Base-by-base conservation (phyloP, 2,797 vertebrate species). In the Loris lydekkerianus region DNA sequence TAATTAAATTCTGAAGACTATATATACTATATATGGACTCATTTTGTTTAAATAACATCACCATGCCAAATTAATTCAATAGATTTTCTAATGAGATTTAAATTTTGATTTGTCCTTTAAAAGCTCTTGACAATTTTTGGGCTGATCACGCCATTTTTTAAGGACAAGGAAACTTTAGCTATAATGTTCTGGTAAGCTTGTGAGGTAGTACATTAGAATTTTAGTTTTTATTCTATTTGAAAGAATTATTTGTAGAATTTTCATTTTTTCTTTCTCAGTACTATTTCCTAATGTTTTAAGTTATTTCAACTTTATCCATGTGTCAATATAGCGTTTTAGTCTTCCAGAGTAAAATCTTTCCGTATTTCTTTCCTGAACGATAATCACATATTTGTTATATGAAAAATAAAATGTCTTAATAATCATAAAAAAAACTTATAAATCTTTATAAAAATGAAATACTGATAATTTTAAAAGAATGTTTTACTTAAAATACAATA, bases 151-250 rank as follows among this genome's bases (percentile, higher is more conserved):
- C 1, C 37, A 29, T 2, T 83, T 81, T 4, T 40, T n/a, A 80
- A 60, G 27, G 8, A 49, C 21, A 75, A 67, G 67, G 1, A 10
- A 31, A 87, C 56, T 80, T 80, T 91, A 91, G 7, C 7, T 77
- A n/a, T 73, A 63, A 84, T 29, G 11, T 40, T 76, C 88, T 49
- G 4, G 14, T 78, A 18, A 69, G 18, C 3, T 49, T 86, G 17
- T 37, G 31, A 76, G 13, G 23, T 78, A 61, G 10, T 60, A 8
- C 15, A 29, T 43, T 53, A 91, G 5, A 61, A 91, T 61, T 80
- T 91, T 61, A 60, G n/a, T 77, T 89, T 78, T 89, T 34, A 70
- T 78, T 82, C 40, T 76, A 46, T n/a, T 95, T n/a, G 6, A 78
- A 72, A 61, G 58, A 7, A 86, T 53, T 78, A 90, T 46, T 95